Conservation (phyloP, 2,888 invertebrate species). For the Hanleya hanleyi region DNA sequence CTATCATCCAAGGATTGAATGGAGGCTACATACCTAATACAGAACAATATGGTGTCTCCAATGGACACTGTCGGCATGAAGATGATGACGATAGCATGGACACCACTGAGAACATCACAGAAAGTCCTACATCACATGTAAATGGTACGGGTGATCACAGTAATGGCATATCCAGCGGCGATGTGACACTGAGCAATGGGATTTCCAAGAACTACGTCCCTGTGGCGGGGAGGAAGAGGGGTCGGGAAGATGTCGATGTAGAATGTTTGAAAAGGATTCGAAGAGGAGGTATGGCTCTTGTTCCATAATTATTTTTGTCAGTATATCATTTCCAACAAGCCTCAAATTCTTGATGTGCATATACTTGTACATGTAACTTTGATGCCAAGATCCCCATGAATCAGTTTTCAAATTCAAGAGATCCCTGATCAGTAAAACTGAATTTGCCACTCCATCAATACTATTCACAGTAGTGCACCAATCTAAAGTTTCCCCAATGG, state of each 20-base stretch:
- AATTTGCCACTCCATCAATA: too few relatives aligned
- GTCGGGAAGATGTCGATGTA: constrained; percentile 52
- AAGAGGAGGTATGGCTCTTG: constrained; percentile 28
- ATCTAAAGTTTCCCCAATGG: too few relatives aligned
- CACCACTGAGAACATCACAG: constrained; percentile 7
- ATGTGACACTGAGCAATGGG: constrained; percentile 33
- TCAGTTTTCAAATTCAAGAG: too few relatives aligned
- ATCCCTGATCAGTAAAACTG: too few relatives aligned
- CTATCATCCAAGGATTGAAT: constrained; percentile 33
- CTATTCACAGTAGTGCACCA: too few relatives aligned
- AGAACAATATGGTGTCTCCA: background rate
- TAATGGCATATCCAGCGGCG: too few relatives aligned
- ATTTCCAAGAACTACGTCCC: constrained; percentile 37
- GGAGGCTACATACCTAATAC: constrained; percentile 26
- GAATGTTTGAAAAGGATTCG: constrained; percentile 42
- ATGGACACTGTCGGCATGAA: background rate
- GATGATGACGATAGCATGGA: constrained; percentile 37
- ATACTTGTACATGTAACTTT: too few relatives aligned
- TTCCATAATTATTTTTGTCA: background rate
- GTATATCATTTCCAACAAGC: background rate
- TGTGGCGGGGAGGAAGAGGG: constrained; percentile 55
- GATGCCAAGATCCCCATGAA: too few relatives aligned
- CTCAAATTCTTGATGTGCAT: too few relatives aligned
- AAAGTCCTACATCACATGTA: background rate
- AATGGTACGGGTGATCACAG: too few relatives aligned